A percentile compares a stretch with the other conserved stretches of the same genome.
Evolutionary conservation across 2,113 vertebrate species (phyloP).

Genomic region (Callipepla californica): DNA sequence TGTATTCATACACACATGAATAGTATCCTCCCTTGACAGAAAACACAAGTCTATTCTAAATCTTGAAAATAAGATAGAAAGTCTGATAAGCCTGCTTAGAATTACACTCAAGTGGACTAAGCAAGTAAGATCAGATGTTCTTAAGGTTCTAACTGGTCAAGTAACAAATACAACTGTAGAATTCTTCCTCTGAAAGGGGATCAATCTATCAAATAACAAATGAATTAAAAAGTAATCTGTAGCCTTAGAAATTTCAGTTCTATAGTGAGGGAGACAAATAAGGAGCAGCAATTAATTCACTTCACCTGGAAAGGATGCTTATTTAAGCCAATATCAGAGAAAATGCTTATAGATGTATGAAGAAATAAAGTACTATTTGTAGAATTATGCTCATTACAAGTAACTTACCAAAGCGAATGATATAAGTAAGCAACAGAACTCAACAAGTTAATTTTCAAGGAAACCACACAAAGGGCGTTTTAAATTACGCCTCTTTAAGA

Average conservation of each 20-base stretch:
- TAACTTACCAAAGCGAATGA: fast-evolving
- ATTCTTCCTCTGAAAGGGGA: not conserved
- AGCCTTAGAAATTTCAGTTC: not conserved
- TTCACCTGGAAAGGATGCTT: not conserved
- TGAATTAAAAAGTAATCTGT: not conserved
- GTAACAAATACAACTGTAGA: not conserved
- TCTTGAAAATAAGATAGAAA: not conserved
- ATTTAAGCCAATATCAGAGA: not conserved
- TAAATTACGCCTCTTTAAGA: constrained; percentile 3
- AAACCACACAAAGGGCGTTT: not conserved
- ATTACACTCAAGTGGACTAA: not conserved
- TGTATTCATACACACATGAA: not conserved
- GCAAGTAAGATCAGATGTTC: not conserved
- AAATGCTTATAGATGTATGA: not conserved
- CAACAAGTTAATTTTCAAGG: not conserved
- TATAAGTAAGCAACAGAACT: not conserved
- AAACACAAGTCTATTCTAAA: not conserved
- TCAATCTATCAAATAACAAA: not conserved
- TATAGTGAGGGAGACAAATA: not conserved
- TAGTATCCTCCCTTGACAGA: not conserved
- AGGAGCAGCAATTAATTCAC: not conserved
- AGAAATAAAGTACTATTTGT: not conserved
- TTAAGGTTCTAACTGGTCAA: not conserved
- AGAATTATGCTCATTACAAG: not conserved
- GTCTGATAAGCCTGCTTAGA: not conserved